Conservation (phyloP, 2,888 invertebrate genomes). For the Drosophila fungiperda region DNA sequence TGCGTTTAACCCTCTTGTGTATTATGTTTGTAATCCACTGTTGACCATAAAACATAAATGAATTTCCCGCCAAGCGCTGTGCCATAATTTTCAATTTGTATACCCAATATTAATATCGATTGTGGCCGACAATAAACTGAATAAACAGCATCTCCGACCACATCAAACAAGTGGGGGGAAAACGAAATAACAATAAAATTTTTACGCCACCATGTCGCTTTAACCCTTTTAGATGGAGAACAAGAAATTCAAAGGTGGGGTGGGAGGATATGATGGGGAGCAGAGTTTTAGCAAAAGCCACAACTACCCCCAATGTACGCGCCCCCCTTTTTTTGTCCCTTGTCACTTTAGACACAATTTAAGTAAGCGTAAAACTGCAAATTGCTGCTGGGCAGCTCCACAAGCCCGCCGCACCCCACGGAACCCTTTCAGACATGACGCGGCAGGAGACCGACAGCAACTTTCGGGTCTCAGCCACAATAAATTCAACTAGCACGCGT, state of each 20-base stretch:
- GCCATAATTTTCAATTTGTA: slow-evolving; percentile 76
- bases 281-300: slow-evolving; percentile 15
- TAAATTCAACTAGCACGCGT: slow-evolving; percentile 72
- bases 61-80: slow-evolving; percentile 39
- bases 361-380: slow-evolving; percentile 81
- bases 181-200: slow-evolving; percentile 73
- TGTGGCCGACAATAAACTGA: slow-evolving; percentile 54
- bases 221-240: slow-evolving; percentile 39
- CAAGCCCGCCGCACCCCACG: not conserved
- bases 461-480: slow-evolving; percentile 39
- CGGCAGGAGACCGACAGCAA: slow-evolving; percentile 8
- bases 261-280: not conserved
- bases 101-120: slow-evolving; percentile 75
- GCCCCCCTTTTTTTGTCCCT: slow-evolving; percentile 41
- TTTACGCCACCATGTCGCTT: slow-evolving; percentile 53
- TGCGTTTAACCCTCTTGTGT: slow-evolving; percentile 47
- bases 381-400: slow-evolving; percentile 65
- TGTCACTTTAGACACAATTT: slow-evolving; percentile 79
- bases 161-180: slow-evolving; percentile 19
- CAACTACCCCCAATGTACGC: slow-evolving; percentile 49
- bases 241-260: not conserved
- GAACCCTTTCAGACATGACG: not conserved
- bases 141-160: slow-evolving; percentile 45
- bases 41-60: slow-evolving; percentile 60
- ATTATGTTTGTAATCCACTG: slow-evolving; percentile 56